Evolutionary conservation across 2,888 invertebrate species (phyloP).

Genomic region (Scaptomyza reducta): DNA sequence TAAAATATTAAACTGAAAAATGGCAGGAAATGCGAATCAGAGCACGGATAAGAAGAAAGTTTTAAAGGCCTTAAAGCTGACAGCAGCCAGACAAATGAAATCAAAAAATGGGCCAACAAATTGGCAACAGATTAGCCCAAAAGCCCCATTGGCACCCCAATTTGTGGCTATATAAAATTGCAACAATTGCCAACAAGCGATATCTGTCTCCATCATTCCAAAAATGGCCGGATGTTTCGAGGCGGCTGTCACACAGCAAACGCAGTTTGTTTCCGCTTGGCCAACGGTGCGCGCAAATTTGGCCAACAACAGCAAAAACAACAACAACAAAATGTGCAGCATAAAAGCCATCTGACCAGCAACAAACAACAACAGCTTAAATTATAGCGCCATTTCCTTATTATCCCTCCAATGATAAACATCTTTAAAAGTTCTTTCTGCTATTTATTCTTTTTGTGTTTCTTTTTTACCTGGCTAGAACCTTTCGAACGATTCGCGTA

Average conservation of each 20-base stretch:
- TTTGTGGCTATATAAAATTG: conserved; percentile 72
- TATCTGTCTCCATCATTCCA: conserved; percentile 26
- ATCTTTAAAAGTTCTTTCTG: conserved; percentile 39
- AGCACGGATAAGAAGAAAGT: not conserved
- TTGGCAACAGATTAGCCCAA: conserved; percentile 71
- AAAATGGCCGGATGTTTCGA: conserved; percentile 21
- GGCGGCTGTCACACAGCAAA: conserved; percentile 45
- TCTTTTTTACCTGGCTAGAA: conserved; percentile 23
- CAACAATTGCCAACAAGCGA: conserved; percentile 60
- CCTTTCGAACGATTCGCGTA: conserved; percentile 28
- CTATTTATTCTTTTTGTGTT: too few relatives aligned
- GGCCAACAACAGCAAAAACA: conserved; percentile 14
- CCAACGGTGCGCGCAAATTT: conserved; percentile 44
- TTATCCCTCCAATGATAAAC: conserved; percentile 41
- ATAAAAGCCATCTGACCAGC: not conserved
- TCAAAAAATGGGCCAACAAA: conserved; percentile 52
- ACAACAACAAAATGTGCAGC: conserved; percentile 14
- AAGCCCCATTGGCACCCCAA: conserved; percentile 58
- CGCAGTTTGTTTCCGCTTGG: conserved; percentile 69
- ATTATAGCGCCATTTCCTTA: conserved; percentile 1
- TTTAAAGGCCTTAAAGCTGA: conserved; percentile 25
- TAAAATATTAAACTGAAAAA: not conserved
- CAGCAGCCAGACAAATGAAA: conserved; percentile 7
- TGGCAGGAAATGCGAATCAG: too few relatives aligned
- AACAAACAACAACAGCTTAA: not conserved